Conservation (phyloP, 2,113 vertebrate species). For the Taxidea taxus region DNA sequence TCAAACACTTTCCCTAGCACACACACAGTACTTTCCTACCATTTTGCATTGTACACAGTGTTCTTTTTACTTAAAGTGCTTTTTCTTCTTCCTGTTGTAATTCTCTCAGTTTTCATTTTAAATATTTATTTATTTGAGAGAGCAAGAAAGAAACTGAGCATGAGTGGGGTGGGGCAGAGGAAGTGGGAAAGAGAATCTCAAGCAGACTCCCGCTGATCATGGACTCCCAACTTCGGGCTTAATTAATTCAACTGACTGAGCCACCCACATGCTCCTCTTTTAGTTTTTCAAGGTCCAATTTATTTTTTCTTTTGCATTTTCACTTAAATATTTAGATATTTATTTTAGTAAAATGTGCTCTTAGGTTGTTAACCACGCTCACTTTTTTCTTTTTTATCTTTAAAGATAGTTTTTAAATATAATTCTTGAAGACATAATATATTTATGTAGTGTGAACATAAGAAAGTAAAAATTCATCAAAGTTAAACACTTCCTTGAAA, state of each 20-base stretch:
- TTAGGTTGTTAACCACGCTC: not conserved
- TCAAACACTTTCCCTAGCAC: not conserved
- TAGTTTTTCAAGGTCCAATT: not conserved
- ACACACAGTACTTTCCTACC: not conserved
- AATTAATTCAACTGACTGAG: not conserved
- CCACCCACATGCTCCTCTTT: not conserved
- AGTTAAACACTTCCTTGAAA: slow-evolving; percentile 5
- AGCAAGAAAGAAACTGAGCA: not conserved
- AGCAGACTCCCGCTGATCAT: not conserved
- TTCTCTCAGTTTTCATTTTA: not conserved
- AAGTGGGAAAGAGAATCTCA: not conserved
- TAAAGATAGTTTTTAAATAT: slow-evolving; percentile 6
- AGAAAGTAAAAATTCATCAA: not conserved
- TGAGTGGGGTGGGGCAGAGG: not conserved
- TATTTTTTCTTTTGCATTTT: slow-evolving; percentile 3
- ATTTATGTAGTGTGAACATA: not conserved
- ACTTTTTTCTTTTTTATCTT: slow-evolving; percentile 36
- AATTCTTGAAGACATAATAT: not conserved
- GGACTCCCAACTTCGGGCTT: not conserved
- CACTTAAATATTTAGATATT: not conserved
- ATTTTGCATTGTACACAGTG: not conserved
- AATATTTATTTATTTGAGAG: not conserved
- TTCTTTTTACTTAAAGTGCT: not conserved
- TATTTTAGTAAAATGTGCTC: not conserved
- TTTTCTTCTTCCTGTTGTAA: not conserved